Conservation (phyloP, 2,888 invertebrate species). For the Troilus luridus region DNA sequence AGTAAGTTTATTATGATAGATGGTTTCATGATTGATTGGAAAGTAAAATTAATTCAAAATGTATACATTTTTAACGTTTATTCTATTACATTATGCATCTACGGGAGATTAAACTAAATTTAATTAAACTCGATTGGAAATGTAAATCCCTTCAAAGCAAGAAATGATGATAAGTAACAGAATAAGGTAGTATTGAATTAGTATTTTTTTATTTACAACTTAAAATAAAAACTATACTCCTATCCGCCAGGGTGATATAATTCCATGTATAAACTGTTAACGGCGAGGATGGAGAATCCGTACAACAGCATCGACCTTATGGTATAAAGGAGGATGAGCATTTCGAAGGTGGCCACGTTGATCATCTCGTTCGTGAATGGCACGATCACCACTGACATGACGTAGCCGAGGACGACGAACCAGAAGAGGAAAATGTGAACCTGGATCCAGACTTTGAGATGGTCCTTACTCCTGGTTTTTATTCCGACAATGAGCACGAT, state of each 20-base stretch:
- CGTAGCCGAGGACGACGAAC: conserved; percentile 15
- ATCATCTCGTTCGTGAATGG: conserved; percentile 12
- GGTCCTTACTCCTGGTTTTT: background rate
- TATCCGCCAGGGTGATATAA: no score
- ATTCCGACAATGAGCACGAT: conserved; percentile 1
- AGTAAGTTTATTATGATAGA: no score
- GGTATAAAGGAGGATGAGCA: conserved; percentile 41
- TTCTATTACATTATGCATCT: no score
- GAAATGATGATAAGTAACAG: background rate
- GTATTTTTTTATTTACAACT: background rate
- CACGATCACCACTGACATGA: background rate
- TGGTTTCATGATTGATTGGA: no score
- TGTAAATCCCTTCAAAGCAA: background rate
- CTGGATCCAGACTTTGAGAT: conserved; percentile 7
- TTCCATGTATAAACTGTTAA: conserved; percentile 21
- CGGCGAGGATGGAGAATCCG: conserved; percentile 5
- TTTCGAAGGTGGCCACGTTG: conserved; percentile 33
- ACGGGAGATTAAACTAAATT: background rate
- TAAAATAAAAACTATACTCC: background rate
- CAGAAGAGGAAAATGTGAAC: conserved; percentile 36
- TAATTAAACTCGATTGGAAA: background rate
- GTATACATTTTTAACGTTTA: no score
- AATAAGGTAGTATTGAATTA: background rate
- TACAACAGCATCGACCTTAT: background rate
- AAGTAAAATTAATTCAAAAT: no score